Conservation (phyloP, 1,140 invertebrate species). For the Zaprionus camerounensis region DNA sequence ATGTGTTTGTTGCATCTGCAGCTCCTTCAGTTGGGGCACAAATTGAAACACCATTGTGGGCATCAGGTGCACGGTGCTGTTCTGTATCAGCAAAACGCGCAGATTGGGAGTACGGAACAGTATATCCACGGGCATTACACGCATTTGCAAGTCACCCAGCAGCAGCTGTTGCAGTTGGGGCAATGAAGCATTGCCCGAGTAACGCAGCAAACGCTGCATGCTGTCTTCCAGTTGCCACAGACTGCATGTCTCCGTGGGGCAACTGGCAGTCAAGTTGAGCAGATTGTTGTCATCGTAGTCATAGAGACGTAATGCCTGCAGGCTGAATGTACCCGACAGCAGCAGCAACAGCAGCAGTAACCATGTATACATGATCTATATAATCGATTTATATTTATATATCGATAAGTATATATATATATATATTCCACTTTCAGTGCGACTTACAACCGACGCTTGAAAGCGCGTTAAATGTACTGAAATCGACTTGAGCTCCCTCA, state of each 20-base stretch:
- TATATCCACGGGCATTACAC: conserved; percentile 37
- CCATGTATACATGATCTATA: conserved; percentile 13
- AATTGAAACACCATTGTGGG: conserved; percentile 28
- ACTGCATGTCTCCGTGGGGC: conserved; percentile 49
- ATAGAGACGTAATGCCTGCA: not conserved
- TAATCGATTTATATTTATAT: conserved; percentile 26
- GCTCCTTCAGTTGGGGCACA: conserved; percentile 33
- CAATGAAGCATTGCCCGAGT: not conserved
- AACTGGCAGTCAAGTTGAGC: conserved; percentile 53
- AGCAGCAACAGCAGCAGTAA: conserved; percentile 26
- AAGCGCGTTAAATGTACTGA: conserved; percentile 41
- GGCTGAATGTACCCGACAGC: not conserved
- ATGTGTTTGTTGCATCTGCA: conserved; percentile 58
- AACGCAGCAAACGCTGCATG: conserved; percentile 30
- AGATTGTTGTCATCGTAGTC: conserved; percentile 15
- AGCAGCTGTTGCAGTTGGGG: conserved; percentile 47
- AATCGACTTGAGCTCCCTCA: not conserved
- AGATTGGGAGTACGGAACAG: conserved; percentile 56
- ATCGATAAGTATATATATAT: not conserved
- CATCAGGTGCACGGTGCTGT: conserved; percentile 52
- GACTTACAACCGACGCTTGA: conserved; percentile 32
- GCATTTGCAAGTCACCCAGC: conserved; percentile 46
- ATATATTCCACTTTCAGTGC: conserved; percentile 9
- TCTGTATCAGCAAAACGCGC: conserved; percentile 47
- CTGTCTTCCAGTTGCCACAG: conserved; percentile 25